Percentiles rank a stretch among this genome's conserved stretches.
These are phyloP conservation scores for Melopsittacus undulatus DNA, from an alignment of 2,797 vertebrate species.

Conservation along the genomic window DNA sequence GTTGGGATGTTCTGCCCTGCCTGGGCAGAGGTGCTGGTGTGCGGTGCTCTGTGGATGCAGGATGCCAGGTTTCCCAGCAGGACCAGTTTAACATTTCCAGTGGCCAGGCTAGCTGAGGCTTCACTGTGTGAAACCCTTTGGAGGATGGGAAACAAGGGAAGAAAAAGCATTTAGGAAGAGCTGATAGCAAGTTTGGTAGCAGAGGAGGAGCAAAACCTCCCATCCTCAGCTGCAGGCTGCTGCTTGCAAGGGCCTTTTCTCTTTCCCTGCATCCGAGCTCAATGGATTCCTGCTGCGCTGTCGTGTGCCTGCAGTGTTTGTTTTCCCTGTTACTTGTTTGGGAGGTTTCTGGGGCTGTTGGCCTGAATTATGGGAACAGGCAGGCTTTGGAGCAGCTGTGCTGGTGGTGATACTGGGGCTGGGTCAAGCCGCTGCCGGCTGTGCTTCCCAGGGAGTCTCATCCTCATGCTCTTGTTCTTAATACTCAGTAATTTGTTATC, in stretches of 20 bases:
- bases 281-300: background rate
- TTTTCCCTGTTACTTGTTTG: background rate
- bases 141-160: background rate
- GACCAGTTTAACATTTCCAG: background rate
- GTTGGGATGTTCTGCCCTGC: fast-evolving
- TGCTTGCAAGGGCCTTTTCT: background rate
- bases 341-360: slow-evolving; percentile 10
- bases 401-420: background rate
- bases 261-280: background rate
- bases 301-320: background rate
- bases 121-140: background rate
- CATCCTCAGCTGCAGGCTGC: background rate
- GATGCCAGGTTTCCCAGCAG: background rate
- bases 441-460: background rate
- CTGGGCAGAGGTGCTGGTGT: background rate
- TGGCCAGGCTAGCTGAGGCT: background rate
- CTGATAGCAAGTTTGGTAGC: background rate
- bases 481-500: background rate
- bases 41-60: fast-evolving
- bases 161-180: background rate
- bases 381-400: background rate
- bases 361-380: background rate
- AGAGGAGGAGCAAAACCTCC: background rate
- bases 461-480: background rate
- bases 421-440: background rate